These are phyloP conservation scores for Troilus luridus DNA, from an alignment of 2,888 invertebrate genomes.

Conservation along the genomic window DNA sequence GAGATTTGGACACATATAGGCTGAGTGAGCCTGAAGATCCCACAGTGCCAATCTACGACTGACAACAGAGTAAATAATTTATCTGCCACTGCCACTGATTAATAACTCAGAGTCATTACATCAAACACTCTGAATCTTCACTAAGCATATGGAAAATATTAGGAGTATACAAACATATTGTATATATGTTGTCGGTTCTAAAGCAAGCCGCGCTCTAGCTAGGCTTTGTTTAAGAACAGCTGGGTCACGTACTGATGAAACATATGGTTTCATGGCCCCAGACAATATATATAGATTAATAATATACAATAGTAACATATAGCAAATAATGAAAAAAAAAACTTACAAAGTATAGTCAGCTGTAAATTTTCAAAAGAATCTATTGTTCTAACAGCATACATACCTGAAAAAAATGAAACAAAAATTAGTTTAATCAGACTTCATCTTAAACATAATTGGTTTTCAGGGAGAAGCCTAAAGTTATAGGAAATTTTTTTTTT, in stretches of 20 bases:
- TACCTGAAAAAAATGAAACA: neutral
- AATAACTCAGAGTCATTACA: too few species aligned
- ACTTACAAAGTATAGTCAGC: neutral
- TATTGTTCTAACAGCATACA: neutral
- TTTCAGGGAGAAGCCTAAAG: too few species aligned
- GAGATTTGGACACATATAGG: too few species aligned
- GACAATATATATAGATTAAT: neutral
- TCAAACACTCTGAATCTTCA: neutral
- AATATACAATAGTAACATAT: neutral
- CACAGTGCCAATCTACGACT: too few species aligned
- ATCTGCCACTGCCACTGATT: too few species aligned
- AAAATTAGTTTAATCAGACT: neutral
- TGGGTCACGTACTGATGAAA: neutral
- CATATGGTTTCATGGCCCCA: slow-evolving; percentile 22
- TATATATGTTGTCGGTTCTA: neutral
- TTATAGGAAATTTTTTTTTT: too few species aligned
- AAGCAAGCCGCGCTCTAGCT: neutral
- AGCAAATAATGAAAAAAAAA: neutral
- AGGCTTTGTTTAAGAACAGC: slow-evolving; percentile 31
- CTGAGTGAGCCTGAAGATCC: too few species aligned
- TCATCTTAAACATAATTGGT: too few species aligned
- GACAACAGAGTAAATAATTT: too few species aligned
- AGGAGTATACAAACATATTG: neutral
- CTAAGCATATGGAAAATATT: neutral
- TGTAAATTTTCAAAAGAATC: neutral